Evolutionary conservation across 2,797 vertebrate species (phyloP), one percentile per base, ranked within the genome.

Genomic region (Hybognathus amarus): DNA sequence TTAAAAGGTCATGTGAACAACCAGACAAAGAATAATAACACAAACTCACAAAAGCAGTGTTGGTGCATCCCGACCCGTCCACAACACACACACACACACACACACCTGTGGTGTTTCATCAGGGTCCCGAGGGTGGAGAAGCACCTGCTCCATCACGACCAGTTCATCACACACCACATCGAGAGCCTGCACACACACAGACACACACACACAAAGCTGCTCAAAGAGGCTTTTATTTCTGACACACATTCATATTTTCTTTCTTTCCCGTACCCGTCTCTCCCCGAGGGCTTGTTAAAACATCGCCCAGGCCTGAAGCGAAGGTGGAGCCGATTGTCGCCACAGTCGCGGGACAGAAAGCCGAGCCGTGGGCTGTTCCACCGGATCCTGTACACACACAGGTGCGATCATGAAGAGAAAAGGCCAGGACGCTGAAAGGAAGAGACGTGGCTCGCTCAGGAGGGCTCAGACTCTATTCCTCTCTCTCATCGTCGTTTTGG

Each of bases 371-470:
- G 86, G 88, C 87, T 88, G 27, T 85, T 80, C 45, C 67, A 33
- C 50, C 42, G 83, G 85, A 75, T 70, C 79, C 74, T 84, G 82
- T 88, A 52, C 88, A 88, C 70, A 80, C 89, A 89, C 88, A 86
- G 82, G 84, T 83, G 81, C 77, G 80, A 90, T 85, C 82, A 90
- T 84, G 83, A 92, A 92, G 92, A 92, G 90, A 87, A 93, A 89
- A 88, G 87, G 84, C 59, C 5, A 86, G 40, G 38, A 50, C 3
- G 11, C 45, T 82, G 90, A 91, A 83, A 79, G 79, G 82, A 93
- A 88, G 87, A 86, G 86, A 85, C 85, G 80, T 10, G 74, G 87
- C 83, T 85, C 88, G 61, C 11, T 33, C 2, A 85, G 90, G 73
- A 94, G 89, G 85, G 73, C 85, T 20, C 86, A 87, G 78, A 91